phyloP scores from a whole-genome alignment of 2,797 vertebrate species.

The Acrossocheilus fasciatus region DNA sequence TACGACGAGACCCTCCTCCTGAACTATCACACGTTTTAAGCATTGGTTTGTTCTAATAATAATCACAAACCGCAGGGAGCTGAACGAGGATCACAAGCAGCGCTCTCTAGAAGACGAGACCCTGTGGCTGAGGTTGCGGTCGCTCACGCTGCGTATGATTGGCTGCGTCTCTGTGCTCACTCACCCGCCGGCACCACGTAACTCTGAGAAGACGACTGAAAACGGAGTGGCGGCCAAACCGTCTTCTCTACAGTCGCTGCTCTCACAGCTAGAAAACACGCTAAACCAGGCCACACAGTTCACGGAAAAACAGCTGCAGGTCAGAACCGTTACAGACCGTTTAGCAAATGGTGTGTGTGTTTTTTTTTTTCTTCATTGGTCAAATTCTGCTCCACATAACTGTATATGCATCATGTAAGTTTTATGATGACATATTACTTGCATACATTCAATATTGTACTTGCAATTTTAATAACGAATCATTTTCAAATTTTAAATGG shows the following conservation, averaged over 20 bases:
- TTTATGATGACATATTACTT: neutral
- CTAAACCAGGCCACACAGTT: constrained; percentile 84
- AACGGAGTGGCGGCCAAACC: constrained; percentile 89
- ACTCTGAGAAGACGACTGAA: constrained; percentile 86
- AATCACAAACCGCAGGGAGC: constrained; percentile 74
- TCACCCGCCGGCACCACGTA: constrained; percentile 81
- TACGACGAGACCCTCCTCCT: constrained; percentile 54
- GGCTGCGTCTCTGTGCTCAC: constrained; percentile 81
- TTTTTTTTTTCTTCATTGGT: neutral
- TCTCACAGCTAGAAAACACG: constrained; percentile 84
- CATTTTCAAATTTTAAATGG: no score
- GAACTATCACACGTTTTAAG: neutral
- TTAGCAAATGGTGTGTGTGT: neutral
- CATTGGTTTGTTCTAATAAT: neutral
- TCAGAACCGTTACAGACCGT: constrained; percentile 16
- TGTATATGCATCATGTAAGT: neutral
- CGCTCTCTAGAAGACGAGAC: constrained; percentile 91
- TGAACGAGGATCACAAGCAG: constrained; percentile 86
- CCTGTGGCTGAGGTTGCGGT: constrained; percentile 90
- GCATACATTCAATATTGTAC: neutral
- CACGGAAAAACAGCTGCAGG: constrained; percentile 76
- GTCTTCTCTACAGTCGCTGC: constrained; percentile 78
- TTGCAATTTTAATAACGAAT: no score
- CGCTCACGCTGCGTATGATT: constrained; percentile 89
- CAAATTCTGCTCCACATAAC: neutral